These are phyloP conservation scores for Amyelois transitella DNA, from an alignment of 1,140 invertebrate species.

Conservation along the genomic window DNA sequence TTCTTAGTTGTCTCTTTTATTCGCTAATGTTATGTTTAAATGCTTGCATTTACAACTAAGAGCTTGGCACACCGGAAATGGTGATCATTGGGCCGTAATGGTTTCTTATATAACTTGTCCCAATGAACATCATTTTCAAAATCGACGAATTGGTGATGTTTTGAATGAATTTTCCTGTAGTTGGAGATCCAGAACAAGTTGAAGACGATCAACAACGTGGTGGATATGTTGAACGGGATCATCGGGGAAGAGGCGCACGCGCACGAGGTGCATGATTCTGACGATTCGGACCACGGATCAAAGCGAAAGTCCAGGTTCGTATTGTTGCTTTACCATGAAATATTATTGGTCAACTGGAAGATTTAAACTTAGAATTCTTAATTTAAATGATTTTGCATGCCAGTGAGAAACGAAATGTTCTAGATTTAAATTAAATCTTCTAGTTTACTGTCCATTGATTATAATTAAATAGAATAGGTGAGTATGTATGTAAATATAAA, in stretches of 20 bases:
- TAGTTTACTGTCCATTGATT: not conserved
- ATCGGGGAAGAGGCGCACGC: slow-evolving; percentile 79
- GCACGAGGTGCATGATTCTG: slow-evolving; percentile 33
- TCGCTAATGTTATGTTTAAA: not conserved
- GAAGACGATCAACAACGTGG: slow-evolving; percentile 87
- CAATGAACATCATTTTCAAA: not conserved
- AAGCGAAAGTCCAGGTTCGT: slow-evolving; percentile 66
- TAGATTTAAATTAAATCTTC: not conserved
- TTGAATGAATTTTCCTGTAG: slow-evolving; percentile 61
- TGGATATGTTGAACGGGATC: slow-evolving; percentile 87
- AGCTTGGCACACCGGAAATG: not conserved
- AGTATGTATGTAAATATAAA: slow-evolving; percentile 2
- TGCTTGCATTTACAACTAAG: not conserved
- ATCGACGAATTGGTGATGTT: not conserved
- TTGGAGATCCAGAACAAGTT: slow-evolving; percentile 88
- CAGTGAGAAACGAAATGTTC: not conserved
- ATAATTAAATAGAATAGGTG: slow-evolving; percentile 2
- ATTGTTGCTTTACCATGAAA: slow-evolving; percentile 1
- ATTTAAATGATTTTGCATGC: not conserved
- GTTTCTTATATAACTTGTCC: not conserved
- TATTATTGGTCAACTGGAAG: slow-evolving; percentile 10
- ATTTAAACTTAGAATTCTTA: not conserved
- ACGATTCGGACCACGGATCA: slow-evolving; percentile 36
- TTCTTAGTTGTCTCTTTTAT: slow-evolving; percentile 24
- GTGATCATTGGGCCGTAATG: not conserved